phyloP scores from a whole-genome alignment of 2,888 invertebrate species.

The Oxytorus armatus region DNA sequence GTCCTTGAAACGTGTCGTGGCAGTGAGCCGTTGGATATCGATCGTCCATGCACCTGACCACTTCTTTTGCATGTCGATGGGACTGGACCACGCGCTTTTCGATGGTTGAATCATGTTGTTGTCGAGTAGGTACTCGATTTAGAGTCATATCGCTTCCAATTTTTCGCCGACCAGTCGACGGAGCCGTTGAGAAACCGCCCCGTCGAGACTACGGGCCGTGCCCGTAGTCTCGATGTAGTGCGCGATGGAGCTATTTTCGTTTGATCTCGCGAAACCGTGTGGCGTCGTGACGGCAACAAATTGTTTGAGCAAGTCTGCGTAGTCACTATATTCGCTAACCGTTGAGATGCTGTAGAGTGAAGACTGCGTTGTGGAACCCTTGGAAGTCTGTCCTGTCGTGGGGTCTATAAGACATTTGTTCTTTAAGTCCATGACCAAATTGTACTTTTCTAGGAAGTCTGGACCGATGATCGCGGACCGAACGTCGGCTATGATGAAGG shows the following conservation, averaged over 20 bases:
- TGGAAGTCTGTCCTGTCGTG: not conserved
- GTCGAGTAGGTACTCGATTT: not conserved
- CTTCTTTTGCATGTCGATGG: not conserved
- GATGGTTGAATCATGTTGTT: not conserved
- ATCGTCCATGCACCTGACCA: not conserved
- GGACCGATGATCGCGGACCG: not conserved
- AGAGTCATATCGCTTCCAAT: not conserved
- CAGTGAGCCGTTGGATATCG: constrained; percentile 8
- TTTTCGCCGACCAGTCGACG: constrained; percentile 15
- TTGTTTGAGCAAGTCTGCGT: no score
- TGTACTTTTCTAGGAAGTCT: not conserved
- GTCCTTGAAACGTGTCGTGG: constrained; percentile 2
- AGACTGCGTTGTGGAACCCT: not conserved
- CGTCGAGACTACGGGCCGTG: no score
- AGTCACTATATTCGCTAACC: not conserved
- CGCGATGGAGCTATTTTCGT: not conserved
- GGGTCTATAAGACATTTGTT: not conserved
- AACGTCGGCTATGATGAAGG: not conserved
- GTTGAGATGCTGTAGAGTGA: not conserved
- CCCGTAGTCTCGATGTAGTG: constrained; percentile 8
- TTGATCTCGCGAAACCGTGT: not conserved
- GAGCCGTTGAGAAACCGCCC: not conserved
- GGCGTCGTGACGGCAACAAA: not conserved
- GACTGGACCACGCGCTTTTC: constrained; percentile 6
- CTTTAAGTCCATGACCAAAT: not conserved